Evolutionary conservation across 1,140 invertebrate genomes (phyloP).

Genomic region (Colletes latitarsis): DNA sequence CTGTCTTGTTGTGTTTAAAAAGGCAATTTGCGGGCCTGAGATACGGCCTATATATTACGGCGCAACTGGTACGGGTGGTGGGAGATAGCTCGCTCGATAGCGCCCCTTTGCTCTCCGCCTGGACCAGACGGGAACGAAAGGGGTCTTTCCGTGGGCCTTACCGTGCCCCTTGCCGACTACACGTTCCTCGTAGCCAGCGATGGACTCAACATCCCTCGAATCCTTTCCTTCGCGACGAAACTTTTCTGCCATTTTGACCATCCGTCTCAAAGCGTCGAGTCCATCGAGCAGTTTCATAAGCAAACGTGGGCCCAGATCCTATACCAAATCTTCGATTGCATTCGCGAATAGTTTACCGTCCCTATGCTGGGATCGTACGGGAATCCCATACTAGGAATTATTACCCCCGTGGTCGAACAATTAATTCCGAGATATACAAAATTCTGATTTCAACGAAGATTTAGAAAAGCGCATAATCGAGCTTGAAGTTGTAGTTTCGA

Average conservation of each 20-base stretch:
- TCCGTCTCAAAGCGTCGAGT: no score
- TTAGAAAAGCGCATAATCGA: no score
- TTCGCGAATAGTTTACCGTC: no score
- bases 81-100: slow-evolving; percentile 79
- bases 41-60: slow-evolving; percentile 79
- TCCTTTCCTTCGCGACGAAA: not conserved
- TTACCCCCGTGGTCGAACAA: no score
- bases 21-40: slow-evolving; percentile 79
- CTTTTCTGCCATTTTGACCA: not conserved
- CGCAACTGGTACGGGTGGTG: slow-evolving; percentile 73
- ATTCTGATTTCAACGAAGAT: no score
- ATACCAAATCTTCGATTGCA: no score
- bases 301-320: no score
- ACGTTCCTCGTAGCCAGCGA: slow-evolving; percentile 7
- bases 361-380: no score
- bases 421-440: no score
- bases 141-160: slow-evolving; percentile 44
- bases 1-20: slow-evolving; percentile 80
- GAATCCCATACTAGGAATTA: no score
- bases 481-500: no score
- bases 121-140: slow-evolving; percentile 26
- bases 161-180: slow-evolving; percentile 19
- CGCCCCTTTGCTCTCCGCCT: slow-evolving; percentile 52
- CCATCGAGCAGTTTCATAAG: no score
- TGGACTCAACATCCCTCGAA: slow-evolving; percentile 3